phyloP scores from a whole-genome alignment of 1,140 invertebrate genomes.

The Drosophila sp. region DNA sequence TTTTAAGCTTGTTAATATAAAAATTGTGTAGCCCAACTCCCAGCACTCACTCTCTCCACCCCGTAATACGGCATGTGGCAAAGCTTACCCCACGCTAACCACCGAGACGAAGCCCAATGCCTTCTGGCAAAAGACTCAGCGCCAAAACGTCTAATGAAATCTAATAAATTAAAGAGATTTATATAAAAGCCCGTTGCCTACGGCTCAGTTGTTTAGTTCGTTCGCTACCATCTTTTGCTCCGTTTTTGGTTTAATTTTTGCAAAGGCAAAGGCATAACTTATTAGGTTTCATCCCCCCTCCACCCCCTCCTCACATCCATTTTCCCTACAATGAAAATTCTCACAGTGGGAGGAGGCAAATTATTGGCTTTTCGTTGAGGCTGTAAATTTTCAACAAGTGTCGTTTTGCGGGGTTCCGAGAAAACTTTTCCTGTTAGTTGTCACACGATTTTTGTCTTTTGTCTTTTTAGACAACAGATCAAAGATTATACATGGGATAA shows the following conservation, averaged over 20 bases:
- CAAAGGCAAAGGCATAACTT: conserved; percentile 50
- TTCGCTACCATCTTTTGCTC: neutral
- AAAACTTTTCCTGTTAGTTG: conserved; percentile 48
- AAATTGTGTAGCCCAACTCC: conserved; percentile 46
- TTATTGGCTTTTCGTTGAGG: conserved; percentile 54
- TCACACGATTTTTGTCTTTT: conserved; percentile 47
- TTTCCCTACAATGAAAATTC: neutral
- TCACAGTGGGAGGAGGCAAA: conserved; percentile 33
- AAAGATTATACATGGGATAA: conserved; percentile 31
- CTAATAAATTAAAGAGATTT: conserved; percentile 80
- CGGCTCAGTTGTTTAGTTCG: conserved; percentile 26
- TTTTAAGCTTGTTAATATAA: conserved; percentile 74
- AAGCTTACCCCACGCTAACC: conserved; percentile 5
- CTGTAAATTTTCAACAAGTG: conserved; percentile 62
- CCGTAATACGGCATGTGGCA: neutral
- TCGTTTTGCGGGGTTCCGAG: conserved; percentile 20
- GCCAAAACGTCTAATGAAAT: conserved; percentile 75
- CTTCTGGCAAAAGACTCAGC: conserved; percentile 54
- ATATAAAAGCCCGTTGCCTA: conserved; percentile 63
- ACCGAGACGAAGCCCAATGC: conserved; percentile 20
- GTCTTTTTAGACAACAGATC: conserved; percentile 28
- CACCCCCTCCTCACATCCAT: neutral
- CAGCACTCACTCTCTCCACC: neutral
- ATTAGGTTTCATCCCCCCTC: conserved; percentile 34
- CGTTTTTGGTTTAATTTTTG: conserved; percentile 44